These are phyloP conservation scores for Thomomys bottae DNA, from an alignment of 2,113 vertebrate genomes.

Conservation along the genomic window DNA sequence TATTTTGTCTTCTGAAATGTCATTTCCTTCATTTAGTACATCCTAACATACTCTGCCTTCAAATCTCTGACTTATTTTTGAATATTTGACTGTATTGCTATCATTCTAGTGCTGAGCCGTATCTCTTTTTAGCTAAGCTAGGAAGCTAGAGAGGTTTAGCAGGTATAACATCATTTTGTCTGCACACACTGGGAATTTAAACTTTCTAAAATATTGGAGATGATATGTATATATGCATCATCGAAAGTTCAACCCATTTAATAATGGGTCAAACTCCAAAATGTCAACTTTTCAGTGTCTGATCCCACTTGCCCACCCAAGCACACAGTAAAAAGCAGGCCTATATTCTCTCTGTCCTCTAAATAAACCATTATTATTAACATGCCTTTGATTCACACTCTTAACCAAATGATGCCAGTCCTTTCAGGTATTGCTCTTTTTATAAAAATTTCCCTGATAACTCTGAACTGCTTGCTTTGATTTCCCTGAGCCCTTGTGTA, in stretches of 20 bases:
- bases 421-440: background rate
- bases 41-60: constrained; percentile 45
- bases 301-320: background rate
- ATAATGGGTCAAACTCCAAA: background rate
- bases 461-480: background rate
- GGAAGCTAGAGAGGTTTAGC: background rate
- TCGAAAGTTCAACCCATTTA: background rate
- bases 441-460: background rate
- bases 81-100: background rate
- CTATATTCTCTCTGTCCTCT: background rate
- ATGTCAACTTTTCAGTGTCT: constrained; percentile 16
- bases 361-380: background rate
- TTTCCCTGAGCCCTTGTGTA: background rate
- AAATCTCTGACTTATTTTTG: constrained; percentile 45
- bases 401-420: constrained; percentile 2
- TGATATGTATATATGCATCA: constrained; percentile 15
- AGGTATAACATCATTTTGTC: background rate
- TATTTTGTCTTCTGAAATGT: background rate
- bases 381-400: background rate
- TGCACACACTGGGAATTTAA: background rate
- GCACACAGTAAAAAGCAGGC: background rate
- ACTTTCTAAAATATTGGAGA: constrained; percentile 46
- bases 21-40: background rate
- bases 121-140: constrained; percentile 8
- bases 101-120: background rate